Percentiles rank a stretch among this genome's conserved stretches.
Evolutionary conservation across 2,888 invertebrate species (phyloP).

Genomic region (Pantelozetes paolii): DNA sequence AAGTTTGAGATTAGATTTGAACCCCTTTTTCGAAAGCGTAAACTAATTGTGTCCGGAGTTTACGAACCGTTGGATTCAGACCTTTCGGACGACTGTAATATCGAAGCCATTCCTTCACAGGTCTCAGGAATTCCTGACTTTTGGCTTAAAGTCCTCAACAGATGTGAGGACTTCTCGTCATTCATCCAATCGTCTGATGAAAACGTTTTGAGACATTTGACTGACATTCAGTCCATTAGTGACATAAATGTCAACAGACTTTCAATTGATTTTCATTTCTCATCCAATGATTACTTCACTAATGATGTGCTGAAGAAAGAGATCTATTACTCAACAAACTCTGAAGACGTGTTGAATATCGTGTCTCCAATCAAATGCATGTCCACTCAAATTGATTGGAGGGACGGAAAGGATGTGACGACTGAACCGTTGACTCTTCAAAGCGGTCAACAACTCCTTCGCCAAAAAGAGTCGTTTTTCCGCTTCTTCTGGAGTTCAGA

Average conservation of each 20-base stretch:
- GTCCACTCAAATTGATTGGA: not conserved
- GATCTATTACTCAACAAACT: not conserved
- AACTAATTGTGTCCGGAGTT: not conserved
- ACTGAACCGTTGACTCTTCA: not conserved
- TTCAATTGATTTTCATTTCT: not conserved
- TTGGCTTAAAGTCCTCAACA: constrained; percentile 1
- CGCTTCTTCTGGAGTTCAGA: not conserved
- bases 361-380: not conserved
- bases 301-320: not conserved
- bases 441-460: not conserved
- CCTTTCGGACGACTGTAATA: not conserved
- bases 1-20: not conserved
- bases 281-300: not conserved
- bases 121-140: not conserved
- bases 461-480: not conserved
- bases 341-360: not conserved
- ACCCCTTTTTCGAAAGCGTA: not conserved
- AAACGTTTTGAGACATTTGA: not conserved
- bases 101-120: not conserved
- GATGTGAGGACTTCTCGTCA: not conserved
- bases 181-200: not conserved
- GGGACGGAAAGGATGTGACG: not conserved
- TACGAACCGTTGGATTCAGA: not conserved
- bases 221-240: not conserved
- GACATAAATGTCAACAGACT: not conserved